These are phyloP conservation scores for Drosophila pandora DNA, from an alignment of 1,140 invertebrate genomes.

Conservation along the genomic window DNA sequence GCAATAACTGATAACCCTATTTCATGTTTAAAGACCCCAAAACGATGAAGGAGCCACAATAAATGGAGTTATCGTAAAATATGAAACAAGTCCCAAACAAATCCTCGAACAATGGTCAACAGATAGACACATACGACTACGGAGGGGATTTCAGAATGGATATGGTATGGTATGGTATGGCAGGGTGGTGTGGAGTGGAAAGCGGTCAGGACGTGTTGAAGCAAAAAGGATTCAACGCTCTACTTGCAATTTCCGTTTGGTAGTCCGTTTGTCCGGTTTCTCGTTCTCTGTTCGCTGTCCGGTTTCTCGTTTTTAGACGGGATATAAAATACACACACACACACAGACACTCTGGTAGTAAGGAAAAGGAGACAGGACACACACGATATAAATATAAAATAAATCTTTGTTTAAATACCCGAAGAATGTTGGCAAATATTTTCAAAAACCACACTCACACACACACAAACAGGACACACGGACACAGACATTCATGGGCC, in stretches of 20 bases:
- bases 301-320: slow-evolving; percentile 38
- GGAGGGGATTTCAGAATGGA: not conserved
- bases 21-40: slow-evolving; percentile 64
- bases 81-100: slow-evolving; percentile 76
- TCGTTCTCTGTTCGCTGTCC: slow-evolving; percentile 31
- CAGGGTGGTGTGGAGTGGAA: not conserved
- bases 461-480: slow-evolving; percentile 2
- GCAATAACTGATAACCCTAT: slow-evolving; percentile 64
- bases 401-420: slow-evolving; percentile 81
- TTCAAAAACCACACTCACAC: slow-evolving; percentile 45
- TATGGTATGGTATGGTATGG: no score
- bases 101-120: slow-evolving; percentile 72
- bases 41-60: slow-evolving; percentile 50
- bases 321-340: slow-evolving; percentile 29
- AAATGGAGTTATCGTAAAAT: slow-evolving; percentile 80
- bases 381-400: slow-evolving; percentile 72
- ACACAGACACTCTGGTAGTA: not conserved
- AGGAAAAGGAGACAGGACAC: slow-evolving; percentile 9
- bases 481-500: slow-evolving; percentile 16
- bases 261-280: slow-evolving; percentile 27
- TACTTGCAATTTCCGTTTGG: slow-evolving; percentile 77
- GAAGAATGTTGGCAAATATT: slow-evolving; percentile 79
- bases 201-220: slow-evolving; percentile 64
- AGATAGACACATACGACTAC: slow-evolving; percentile 26
- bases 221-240: slow-evolving; percentile 79